phyloP scores from a whole-genome alignment of 2,888 invertebrate genomes.

The Adelphocoris suturalis region DNA sequence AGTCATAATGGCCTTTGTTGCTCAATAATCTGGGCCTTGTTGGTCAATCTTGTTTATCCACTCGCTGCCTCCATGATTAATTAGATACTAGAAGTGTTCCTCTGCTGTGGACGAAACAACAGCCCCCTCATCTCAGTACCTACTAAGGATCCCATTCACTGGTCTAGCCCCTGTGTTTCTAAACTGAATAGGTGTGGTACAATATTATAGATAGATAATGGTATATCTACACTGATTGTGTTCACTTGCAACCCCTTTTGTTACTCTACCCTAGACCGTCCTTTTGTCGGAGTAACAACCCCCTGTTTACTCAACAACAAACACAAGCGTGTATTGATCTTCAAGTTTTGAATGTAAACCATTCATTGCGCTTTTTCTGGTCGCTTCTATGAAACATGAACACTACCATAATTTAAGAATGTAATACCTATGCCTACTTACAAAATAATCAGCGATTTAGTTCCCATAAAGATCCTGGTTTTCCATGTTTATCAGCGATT shows the following conservation, averaged over 20 bases:
- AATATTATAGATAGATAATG: not conserved
- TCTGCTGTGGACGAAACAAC: not conserved
- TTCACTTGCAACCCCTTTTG: not conserved
- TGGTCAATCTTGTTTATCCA: constrained; percentile 1
- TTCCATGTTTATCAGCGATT: too few relatives aligned
- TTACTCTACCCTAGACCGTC: not conserved
- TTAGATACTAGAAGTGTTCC: not conserved
- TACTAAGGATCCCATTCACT: not conserved
- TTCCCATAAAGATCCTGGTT: too few relatives aligned
- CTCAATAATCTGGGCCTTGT: not conserved
- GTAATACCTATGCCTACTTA: too few relatives aligned
- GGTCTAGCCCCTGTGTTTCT: not conserved
- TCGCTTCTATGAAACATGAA: not conserved
- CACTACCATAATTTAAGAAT: not conserved
- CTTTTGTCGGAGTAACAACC: not conserved
- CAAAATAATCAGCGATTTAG: too few relatives aligned
- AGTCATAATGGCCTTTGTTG: not conserved
- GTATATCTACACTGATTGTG: not conserved
- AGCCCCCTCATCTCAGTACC: not conserved
- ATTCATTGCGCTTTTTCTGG: not conserved
- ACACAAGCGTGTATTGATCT: too few relatives aligned
- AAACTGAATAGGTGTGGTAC: not conserved
- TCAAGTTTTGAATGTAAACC: not conserved
- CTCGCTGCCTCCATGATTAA: not conserved
- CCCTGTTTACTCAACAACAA: not conserved